Conservation (phyloP, 2,113 vertebrate genomes). For the Gambusia affinis region DNA sequence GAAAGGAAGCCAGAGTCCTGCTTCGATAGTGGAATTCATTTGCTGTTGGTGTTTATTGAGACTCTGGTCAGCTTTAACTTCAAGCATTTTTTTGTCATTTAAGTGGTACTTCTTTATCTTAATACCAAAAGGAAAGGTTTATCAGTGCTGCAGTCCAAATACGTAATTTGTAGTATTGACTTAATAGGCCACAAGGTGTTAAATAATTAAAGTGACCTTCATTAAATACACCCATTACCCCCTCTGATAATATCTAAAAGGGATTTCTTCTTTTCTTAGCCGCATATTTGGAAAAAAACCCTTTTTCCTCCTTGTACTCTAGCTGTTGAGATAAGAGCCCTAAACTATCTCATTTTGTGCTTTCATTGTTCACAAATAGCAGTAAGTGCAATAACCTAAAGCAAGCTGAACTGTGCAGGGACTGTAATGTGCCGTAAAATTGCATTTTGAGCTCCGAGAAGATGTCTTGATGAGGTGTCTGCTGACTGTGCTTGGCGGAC, state of each 20-base stretch:
- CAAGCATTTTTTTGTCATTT: neutral
- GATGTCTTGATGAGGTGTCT: conserved; percentile 42
- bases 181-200: neutral
- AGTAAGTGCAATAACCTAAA: conserved; percentile 26
- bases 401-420: conserved; percentile 17
- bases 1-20: neutral
- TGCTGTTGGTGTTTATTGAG: neutral
- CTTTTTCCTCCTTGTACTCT: neutral
- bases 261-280: neutral
- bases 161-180: neutral
- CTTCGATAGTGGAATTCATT: neutral
- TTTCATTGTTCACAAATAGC: conserved; percentile 39
- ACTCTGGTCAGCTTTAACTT: neutral
- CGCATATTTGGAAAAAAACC: neutral
- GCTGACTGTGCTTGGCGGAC: conserved; percentile 34
- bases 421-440: conserved; percentile 56
- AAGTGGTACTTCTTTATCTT: neutral
- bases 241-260: neutral
- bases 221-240: neutral
- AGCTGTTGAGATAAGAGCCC: conserved; percentile 19
- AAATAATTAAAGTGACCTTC: neutral
- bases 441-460: conserved; percentile 42
- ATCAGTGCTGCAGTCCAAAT: neutral
- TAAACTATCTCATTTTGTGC: conserved; percentile 38
- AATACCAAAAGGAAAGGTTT: neutral